phyloP scores from a whole-genome alignment of 1,140 invertebrate species.

The Pseudachorutes palmiensis region DNA sequence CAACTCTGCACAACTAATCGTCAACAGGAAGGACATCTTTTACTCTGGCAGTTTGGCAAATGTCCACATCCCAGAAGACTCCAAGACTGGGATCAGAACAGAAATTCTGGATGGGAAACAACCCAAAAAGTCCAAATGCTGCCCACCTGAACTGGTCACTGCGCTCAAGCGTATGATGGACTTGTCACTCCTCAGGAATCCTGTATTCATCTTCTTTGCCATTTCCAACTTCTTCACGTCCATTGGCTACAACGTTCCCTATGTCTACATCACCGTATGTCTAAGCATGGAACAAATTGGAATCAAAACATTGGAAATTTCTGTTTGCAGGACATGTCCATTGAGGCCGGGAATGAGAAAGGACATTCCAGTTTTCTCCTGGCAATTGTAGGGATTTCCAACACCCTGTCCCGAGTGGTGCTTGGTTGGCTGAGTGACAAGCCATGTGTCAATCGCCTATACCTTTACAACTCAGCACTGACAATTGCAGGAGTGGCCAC shows the following conservation, averaged over 20 bases:
- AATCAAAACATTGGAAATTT: too few relatives aligned
- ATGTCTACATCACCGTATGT: constrained; percentile 66
- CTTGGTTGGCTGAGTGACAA: constrained; percentile 79
- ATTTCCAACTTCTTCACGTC: constrained; percentile 91
- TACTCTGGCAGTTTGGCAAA: constrained; percentile 67
- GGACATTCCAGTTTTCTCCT: constrained; percentile 58
- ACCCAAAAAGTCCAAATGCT: constrained; percentile 42
- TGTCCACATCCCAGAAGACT: constrained; percentile 39
- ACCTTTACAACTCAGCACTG: constrained; percentile 78
- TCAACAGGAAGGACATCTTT: constrained; percentile 76
- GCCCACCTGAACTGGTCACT: constrained; percentile 48
- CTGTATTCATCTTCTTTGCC: constrained; percentile 81
- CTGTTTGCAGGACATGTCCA: constrained; percentile 38
- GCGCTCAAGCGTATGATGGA: constrained; percentile 76
- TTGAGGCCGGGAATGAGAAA: constrained; percentile 48
- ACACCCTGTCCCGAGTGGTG: constrained; percentile 53
- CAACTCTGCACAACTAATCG: constrained; percentile 49
- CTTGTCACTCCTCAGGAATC: constrained; percentile 69
- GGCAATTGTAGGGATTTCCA: constrained; percentile 62
- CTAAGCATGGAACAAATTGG: neutral
- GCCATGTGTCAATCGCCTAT: constrained; percentile 74
- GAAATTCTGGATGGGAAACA: too few relatives aligned
- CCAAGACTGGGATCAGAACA: neutral
- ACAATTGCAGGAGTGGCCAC: constrained; percentile 78
- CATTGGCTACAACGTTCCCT: constrained; percentile 92